Evolutionary conservation across 1,140 invertebrate species (phyloP).

Genomic region (Mycetomoellerius zeteki): DNA sequence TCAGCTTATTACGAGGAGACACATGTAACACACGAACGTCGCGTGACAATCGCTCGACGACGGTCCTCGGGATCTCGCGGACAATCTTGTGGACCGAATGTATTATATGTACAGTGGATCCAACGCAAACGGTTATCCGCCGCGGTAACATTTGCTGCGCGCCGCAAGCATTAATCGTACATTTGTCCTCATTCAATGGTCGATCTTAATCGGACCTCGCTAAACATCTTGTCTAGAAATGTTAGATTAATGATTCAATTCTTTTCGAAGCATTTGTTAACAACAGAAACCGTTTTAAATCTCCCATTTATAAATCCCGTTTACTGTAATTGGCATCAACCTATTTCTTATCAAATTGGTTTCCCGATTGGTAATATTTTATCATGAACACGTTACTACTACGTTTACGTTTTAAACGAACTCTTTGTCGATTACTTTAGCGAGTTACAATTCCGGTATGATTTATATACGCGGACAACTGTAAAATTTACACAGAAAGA

Average conservation of each 20-base stretch:
- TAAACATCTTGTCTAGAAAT: neutral
- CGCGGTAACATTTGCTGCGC: neutral
- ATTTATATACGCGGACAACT: constrained; percentile 12
- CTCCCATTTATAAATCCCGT: too few species aligned
- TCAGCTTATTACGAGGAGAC: constrained; percentile 36
- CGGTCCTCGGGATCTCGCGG: neutral
- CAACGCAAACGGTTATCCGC: neutral
- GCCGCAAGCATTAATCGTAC: neutral
- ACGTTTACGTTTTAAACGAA: neutral
- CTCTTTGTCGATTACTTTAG: neutral
- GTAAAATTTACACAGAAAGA: constrained; percentile 18
- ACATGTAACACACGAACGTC: constrained; percentile 63
- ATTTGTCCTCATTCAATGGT: neutral
- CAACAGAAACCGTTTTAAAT: neutral
- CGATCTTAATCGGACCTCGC: neutral
- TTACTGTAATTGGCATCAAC: neutral
- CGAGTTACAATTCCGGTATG: constrained; percentile 2
- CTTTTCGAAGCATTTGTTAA: neutral
- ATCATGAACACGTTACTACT: neutral
- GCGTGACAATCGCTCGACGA: constrained; percentile 42
- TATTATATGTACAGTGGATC: neutral
- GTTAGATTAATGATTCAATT: constrained; percentile 6
- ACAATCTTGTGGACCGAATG: neutral
- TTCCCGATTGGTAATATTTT: neutral
- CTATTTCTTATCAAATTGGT: neutral